A percentile compares a stretch with the other conserved stretches of the same genome.
These are phyloP conservation scores for Heliornis fulica DNA, from an alignment of 2,113 vertebrate genomes.

Conservation along the genomic window DNA sequence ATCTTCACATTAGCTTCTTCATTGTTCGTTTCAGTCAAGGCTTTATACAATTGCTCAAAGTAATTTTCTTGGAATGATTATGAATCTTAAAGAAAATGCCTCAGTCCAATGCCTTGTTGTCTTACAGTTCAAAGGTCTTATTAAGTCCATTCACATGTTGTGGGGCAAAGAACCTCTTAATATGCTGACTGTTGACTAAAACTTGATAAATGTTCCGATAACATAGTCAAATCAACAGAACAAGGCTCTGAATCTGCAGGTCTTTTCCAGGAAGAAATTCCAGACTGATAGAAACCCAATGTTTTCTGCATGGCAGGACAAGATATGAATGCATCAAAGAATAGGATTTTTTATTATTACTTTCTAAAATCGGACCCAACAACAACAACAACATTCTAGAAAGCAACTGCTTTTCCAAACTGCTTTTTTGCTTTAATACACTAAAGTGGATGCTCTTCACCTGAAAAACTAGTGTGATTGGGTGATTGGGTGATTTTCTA, in stretches of 20 bases:
- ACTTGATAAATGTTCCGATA: background rate
- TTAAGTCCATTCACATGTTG: background rate
- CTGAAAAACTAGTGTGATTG: background rate
- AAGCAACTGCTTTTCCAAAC: background rate
- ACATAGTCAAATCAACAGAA: background rate
- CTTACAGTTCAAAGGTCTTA: slow-evolving; percentile 19
- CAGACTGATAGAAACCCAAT: background rate
- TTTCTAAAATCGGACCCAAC: background rate
- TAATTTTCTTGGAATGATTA: slow-evolving; percentile 13
- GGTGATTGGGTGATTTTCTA: background rate
- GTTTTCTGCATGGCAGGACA: background rate
- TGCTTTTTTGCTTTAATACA: background rate
- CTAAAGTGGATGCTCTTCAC: background rate
- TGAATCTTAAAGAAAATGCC: background rate
- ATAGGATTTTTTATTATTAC: background rate
- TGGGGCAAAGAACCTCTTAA: background rate
- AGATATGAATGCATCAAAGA: background rate
- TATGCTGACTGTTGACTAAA: background rate
- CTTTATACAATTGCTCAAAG: background rate
- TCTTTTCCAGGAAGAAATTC: slow-evolving; percentile 38
- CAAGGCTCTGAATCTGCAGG: background rate
- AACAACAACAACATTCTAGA: background rate
- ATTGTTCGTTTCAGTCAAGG: background rate
- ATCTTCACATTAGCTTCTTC: background rate
- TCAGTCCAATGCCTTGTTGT: background rate